Conservation (phyloP, 2,113 vertebrate genomes). For the Brachyistius frenatus region DNA sequence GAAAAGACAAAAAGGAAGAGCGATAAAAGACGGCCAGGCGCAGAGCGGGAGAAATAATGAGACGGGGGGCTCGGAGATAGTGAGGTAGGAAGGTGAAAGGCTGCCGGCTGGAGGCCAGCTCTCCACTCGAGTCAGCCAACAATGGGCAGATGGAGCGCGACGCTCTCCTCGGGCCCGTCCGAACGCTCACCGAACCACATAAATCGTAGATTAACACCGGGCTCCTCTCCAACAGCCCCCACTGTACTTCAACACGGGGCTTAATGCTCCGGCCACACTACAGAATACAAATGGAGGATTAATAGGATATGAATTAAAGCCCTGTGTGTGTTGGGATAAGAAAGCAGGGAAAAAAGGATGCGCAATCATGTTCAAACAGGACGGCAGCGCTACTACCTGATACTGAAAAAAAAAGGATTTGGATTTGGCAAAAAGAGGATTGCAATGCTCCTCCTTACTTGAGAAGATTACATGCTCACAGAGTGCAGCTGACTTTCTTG, state of each 20-base stretch:
- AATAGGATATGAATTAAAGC: conserved; percentile 35
- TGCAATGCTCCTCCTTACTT: conserved; percentile 38
- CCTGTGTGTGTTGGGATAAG: conserved; percentile 13
- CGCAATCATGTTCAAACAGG: conserved; percentile 20
- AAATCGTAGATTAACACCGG: conserved; percentile 73
- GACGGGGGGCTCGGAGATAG: neutral
- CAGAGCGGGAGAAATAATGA: neutral
- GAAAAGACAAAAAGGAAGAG: too few relatives aligned
- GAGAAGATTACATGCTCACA: conserved; percentile 48
- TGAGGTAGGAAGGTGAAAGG: conserved; percentile 26
- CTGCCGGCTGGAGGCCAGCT: conserved; percentile 36
- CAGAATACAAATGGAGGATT: conserved; percentile 51
- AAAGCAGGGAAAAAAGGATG: conserved; percentile 5
- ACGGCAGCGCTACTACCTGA: conserved; percentile 17
- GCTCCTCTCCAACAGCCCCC: conserved; percentile 51
- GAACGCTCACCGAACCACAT: conserved; percentile 63
- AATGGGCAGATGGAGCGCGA: conserved; percentile 62
- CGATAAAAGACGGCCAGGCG: too few relatives aligned
- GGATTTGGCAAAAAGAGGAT: conserved; percentile 62
- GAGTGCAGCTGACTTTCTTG: conserved; percentile 11
- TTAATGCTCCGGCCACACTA: conserved; percentile 22
- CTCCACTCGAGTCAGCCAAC: neutral
- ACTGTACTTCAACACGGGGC: conserved; percentile 25
- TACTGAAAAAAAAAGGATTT: conserved; percentile 53
- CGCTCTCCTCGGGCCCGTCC: conserved; percentile 35